Base-by-base conservation (phyloP, 2,113 vertebrate genomes). In the Illadopsis cleaveri region DNA sequence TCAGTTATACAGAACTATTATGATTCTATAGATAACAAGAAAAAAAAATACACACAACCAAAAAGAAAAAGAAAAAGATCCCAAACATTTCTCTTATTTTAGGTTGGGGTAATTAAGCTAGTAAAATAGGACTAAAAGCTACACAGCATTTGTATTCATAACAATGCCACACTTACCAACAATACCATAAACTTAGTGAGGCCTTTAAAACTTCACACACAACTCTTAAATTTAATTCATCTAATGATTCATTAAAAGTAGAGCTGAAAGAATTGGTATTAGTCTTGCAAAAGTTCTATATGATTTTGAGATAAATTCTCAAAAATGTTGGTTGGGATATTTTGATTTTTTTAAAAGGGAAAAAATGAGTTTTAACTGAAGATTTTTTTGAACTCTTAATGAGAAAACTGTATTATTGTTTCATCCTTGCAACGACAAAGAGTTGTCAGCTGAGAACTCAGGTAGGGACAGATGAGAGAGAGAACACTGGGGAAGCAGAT, bases 401-500 rank as follows among this genome's bases (percentile, higher is more conserved):
- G 6, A 82, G 27, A 83, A 54, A 58, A 37, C 5, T 22, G 2
- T 9, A 5, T 54, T 72, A 24, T 28, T 82, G 37, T 53, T 58
- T 79, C 42, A 45, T 14, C 15, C 19, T 76, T 80, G 15, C 30
- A 56, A 23, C 5, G 2, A 38, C 14, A 38, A 22, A 54, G 65
- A 71, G 27, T 1, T 33, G 24, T 42, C 37, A 84, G 21, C 28
- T 10, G 15, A 56, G 44, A 58, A 35, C 30, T 28, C 44, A 2
- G 12, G 45, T 24, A 21, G 24, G 16, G 19, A 30, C 5, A 56
- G 16, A 4, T 10, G 13, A 56, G 28, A 31, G 15, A 10, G 5
- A 57, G 9, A 42, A 51, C 1, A 2, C 25, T 8, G 25, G 4
- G 9, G 15, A 33, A 61, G 22, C 0, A 38, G 27, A 3, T 31